Conservation (phyloP, 2,888 invertebrate genomes). For the Andrena haemorrhoa region DNA sequence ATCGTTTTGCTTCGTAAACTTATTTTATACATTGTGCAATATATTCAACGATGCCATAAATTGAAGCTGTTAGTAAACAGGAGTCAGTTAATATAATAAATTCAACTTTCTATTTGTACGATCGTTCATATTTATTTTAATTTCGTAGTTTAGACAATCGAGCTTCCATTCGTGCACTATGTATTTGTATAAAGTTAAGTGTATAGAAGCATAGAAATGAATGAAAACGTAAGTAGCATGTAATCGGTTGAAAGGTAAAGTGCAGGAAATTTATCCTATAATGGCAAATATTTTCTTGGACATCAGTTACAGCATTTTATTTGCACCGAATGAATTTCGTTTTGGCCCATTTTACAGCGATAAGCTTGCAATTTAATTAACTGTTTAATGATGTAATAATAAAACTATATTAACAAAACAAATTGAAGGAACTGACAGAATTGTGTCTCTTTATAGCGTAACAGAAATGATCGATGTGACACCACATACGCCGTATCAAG, state of each 20-base stretch:
- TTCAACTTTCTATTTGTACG: neutral
- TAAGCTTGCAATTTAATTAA: slow-evolving; percentile 38
- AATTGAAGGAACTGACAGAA: slow-evolving; percentile 49
- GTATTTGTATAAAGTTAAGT: slow-evolving; percentile 6
- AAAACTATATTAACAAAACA: slow-evolving; percentile 35
- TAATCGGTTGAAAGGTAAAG: slow-evolving; percentile 32
- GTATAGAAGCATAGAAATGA: slow-evolving; percentile 16
- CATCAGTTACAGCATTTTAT: slow-evolving; percentile 21
- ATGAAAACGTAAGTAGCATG: slow-evolving; percentile 53
- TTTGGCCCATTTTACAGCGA: slow-evolving; percentile 33
- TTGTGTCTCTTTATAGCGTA: slow-evolving; percentile 88
- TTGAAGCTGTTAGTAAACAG: slow-evolving; percentile 2
- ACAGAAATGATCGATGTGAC: slow-evolving; percentile 97
- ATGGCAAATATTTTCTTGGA: neutral
- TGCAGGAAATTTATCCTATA: slow-evolving; percentile 12
- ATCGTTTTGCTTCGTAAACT: slow-evolving; percentile 17
- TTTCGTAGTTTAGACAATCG: neutral
- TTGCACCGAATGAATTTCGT: slow-evolving; percentile 29
- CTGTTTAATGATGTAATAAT: slow-evolving; percentile 17
- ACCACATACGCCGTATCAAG: slow-evolving; percentile 93
- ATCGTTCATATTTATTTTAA: neutral
- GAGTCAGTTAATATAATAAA: neutral
- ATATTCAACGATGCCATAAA: slow-evolving; percentile 7
- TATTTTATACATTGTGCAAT: slow-evolving; percentile 15
- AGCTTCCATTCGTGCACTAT: neutral